These are phyloP conservation scores for Equus quagga DNA, from an alignment of 2,113 vertebrate genomes.

Conservation along the genomic window DNA sequence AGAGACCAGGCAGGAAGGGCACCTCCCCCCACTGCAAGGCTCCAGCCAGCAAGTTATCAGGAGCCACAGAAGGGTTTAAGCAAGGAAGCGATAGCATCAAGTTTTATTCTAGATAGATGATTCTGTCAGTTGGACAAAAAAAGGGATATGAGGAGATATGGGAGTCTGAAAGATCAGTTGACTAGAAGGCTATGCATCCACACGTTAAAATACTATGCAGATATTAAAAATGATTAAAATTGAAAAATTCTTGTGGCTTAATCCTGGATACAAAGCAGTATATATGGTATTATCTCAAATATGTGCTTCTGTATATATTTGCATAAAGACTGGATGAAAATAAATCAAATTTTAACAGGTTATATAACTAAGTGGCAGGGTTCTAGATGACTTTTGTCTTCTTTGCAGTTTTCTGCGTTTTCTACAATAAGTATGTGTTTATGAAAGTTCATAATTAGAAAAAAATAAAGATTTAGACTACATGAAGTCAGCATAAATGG, in stretches of 20 bases:
- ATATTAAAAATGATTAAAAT: conserved; percentile 27
- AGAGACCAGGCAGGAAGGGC: not conserved
- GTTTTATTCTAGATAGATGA: conserved; percentile 35
- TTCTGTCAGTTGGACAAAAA: not conserved
- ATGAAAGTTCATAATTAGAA: conserved; percentile 40
- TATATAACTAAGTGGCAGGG: conserved; percentile 27
- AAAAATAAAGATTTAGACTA: conserved; percentile 34
- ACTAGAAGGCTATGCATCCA: not conserved
- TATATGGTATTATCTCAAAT: not conserved
- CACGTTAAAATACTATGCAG: not conserved
- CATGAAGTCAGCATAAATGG: not conserved
- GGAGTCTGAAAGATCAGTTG: conserved; percentile 9
- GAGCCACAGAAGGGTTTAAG: conserved; percentile 38
- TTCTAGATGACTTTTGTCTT: conserved; percentile 37
- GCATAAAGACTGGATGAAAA: not conserved
- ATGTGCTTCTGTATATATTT: not conserved
- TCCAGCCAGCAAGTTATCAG: not conserved
- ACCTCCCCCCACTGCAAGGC: fast-evolving
- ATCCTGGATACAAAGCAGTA: not conserved
- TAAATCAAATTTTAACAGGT: conserved; percentile 37
- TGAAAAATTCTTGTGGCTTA: not conserved
- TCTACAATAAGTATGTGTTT: not conserved
- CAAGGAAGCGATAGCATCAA: not conserved
- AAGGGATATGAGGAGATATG: not conserved
- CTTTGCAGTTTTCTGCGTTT: conserved; percentile 24